Conservation (phyloP, 2,113 vertebrate species). For the Larimichthys polyactis region DNA sequence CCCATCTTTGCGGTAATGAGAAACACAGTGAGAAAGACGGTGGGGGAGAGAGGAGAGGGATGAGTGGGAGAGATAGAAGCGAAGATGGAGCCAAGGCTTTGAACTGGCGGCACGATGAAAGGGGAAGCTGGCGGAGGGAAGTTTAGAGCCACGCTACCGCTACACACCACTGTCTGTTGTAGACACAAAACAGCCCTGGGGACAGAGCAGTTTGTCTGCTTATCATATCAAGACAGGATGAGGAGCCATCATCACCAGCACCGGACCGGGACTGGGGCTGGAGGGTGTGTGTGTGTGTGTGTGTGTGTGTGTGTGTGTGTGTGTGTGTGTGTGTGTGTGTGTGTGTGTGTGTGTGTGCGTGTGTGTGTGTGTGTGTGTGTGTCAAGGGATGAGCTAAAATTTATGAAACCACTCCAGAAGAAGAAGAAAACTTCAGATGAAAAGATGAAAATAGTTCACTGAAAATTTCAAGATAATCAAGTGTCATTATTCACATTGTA, state of each 20-base stretch:
- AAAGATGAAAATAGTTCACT: background rate
- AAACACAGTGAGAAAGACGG: slow-evolving; percentile 68
- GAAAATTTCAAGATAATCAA: background rate
- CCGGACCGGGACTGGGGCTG: slow-evolving; percentile 25
- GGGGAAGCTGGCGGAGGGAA: slow-evolving; percentile 49
- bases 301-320: slow-evolving; percentile 16
- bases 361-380: slow-evolving; percentile 11
- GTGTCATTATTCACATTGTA: background rate
- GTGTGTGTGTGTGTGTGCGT: slow-evolving; percentile 13
- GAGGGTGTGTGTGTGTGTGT: background rate
- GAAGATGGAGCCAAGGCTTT: slow-evolving; percentile 81
- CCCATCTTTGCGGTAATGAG: slow-evolving; percentile 82
- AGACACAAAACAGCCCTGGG: slow-evolving; percentile 69
- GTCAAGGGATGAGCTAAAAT: background rate
- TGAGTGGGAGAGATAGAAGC: slow-evolving; percentile 65
- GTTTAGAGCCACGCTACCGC: slow-evolving; percentile 61
- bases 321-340: slow-evolving; percentile 1
- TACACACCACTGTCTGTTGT: slow-evolving; percentile 61
- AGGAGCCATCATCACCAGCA: slow-evolving; percentile 72
- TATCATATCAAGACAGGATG: slow-evolving; percentile 81
- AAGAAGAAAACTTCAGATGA: background rate
- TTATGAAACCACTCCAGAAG: background rate
- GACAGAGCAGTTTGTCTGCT: slow-evolving; percentile 75
- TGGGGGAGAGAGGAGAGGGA: slow-evolving; percentile 54
- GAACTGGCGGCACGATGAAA: slow-evolving; percentile 79